phyloP scores from a whole-genome alignment of 2,113 vertebrate genomes.

The Jacana jacana region DNA sequence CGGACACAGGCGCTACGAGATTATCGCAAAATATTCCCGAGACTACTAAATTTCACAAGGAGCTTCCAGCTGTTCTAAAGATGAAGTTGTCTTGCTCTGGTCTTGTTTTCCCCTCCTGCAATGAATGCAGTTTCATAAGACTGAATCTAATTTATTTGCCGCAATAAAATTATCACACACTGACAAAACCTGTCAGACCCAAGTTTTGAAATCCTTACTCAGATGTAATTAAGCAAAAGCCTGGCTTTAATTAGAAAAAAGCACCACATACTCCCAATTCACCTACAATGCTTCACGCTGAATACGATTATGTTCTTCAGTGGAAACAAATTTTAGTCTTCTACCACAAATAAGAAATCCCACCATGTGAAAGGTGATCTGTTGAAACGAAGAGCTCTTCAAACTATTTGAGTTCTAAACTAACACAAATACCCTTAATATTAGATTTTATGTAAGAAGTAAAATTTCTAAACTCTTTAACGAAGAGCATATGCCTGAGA shows the following conservation, averaged over 20 bases:
- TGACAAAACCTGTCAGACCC: not conserved
- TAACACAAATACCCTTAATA: conserved; percentile 49
- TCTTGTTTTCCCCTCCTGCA: not conserved
- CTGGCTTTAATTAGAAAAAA: conserved; percentile 35
- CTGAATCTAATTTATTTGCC: conserved; percentile 32
- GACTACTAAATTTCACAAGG: not conserved
- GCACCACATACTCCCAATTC: not conserved
- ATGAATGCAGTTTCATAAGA: not conserved
- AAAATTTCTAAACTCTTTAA: conserved; percentile 35
- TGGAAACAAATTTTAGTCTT: conserved; percentile 33
- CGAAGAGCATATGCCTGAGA: conserved; percentile 37
- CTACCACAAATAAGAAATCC: not conserved
- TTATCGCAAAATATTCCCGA: not conserved
- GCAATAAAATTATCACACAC: conserved; percentile 37
- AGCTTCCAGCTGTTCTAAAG: not conserved
- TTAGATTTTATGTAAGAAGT: conserved; percentile 47
- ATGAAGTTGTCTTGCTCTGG: not conserved
- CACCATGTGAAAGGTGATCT: not conserved
- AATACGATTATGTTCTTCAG: conserved; percentile 15
- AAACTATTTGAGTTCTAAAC: conserved; percentile 9
- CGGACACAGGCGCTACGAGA: not conserved
- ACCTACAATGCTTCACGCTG: not conserved
- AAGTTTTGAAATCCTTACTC: conserved; percentile 9
- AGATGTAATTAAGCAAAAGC: conserved; percentile 12
- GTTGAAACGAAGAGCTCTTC: not conserved